Evolutionary conservation across 2,113 vertebrate genomes (phyloP).

Genomic region (Rhynchomys soricoides): DNA sequence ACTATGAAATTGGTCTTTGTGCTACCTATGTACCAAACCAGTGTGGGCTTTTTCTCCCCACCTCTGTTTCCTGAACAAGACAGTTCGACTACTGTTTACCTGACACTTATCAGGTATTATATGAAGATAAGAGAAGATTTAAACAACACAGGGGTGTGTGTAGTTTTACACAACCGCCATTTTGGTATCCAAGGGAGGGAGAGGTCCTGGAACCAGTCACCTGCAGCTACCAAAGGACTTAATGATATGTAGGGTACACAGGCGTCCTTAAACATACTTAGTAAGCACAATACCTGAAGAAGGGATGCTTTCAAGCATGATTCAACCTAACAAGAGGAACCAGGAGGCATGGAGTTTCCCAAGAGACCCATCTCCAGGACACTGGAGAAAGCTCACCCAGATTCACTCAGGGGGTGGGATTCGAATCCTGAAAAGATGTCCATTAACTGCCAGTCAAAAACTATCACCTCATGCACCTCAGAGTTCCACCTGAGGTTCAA

Average conservation of each 20-base stretch:
- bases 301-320: neutral
- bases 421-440: neutral
- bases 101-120: neutral
- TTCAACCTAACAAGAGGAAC: neutral
- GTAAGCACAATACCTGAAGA: neutral
- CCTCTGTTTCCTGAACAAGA: neutral
- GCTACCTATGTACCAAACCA: neutral
- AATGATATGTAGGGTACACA: neutral
- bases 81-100: neutral
- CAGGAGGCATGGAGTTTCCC: neutral
- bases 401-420: neutral
- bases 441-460: neutral
- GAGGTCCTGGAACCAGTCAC: neutral
- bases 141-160: neutral
- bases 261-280: neutral
- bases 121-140: neutral
- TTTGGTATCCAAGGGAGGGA: neutral
- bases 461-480: neutral
- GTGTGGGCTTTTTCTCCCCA: neutral
- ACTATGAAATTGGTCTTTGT: neutral
- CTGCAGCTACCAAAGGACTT: neutral
- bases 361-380: neutral
- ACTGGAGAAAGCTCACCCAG: neutral
- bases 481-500: neutral
- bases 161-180: neutral